A percentile compares a stretch with the other conserved stretches of the same genome.
Conservation (phyloP, 2,113 vertebrate species). For the Bungarus multicinctus region DNA sequence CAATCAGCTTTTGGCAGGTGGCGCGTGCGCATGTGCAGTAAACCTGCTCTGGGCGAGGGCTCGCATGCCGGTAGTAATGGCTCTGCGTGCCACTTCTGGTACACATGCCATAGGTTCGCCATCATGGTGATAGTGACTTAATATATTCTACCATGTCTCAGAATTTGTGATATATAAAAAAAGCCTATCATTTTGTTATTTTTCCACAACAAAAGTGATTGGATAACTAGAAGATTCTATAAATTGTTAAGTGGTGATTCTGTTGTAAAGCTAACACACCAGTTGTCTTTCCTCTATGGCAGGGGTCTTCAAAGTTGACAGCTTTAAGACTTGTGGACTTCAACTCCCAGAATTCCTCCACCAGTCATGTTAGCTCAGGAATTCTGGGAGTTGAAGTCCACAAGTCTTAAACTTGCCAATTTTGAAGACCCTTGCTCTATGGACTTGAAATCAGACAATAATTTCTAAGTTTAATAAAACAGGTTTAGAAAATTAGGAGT, state of each 20-base stretch:
- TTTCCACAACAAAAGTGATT: not conserved
- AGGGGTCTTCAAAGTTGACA: too few relatives aligned
- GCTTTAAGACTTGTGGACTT: too few relatives aligned
- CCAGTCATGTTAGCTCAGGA: too few relatives aligned
- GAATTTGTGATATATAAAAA: not conserved
- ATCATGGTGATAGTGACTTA: not conserved
- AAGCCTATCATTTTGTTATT: not conserved
- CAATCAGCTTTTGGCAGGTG: too few relatives aligned
- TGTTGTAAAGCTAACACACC: not conserved
- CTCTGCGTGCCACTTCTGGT: too few relatives aligned
- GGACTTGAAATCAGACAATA: not conserved
- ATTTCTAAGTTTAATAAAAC: not conserved
- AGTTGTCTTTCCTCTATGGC: not conserved
- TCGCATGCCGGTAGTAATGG: too few relatives aligned
- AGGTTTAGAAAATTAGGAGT: not conserved
- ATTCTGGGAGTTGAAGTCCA: too few relatives aligned
- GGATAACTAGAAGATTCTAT: not conserved
- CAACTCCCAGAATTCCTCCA: too few relatives aligned
- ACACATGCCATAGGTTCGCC: too few relatives aligned
- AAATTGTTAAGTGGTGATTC: not conserved
- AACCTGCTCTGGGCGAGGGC: too few relatives aligned
- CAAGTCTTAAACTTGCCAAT: too few relatives aligned
- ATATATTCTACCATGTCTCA: not conserved
- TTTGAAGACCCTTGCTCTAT: not conserved
- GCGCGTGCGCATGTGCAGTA: too few relatives aligned